These are phyloP conservation scores for Thelaira solivaga DNA, from an alignment of 2,888 invertebrate species.

Conservation along the genomic window DNA sequence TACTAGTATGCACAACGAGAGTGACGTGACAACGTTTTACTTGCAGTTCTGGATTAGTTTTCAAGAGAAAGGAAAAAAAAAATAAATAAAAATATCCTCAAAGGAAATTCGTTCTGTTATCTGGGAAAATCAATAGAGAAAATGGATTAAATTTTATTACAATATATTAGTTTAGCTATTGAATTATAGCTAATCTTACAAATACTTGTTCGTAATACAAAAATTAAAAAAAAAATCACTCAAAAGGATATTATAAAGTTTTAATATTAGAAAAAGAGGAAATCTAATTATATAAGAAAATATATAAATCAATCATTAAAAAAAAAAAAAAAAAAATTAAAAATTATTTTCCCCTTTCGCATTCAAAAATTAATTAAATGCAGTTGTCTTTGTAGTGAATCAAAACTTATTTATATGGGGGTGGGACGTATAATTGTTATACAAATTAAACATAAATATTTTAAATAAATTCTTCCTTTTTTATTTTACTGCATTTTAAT, in stretches of 20 bases:
- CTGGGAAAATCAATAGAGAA: constrained; percentile 22
- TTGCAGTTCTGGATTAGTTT: background rate
- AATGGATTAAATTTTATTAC: constrained; percentile 29
- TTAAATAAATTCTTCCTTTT: too few species aligned
- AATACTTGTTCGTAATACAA: background rate
- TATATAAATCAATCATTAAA: too few species aligned
- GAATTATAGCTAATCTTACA: constrained; percentile 3
- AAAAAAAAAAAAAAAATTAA: too few species aligned
- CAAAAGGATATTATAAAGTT: background rate
- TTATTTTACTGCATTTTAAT: too few species aligned
- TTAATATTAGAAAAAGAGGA: too few species aligned
- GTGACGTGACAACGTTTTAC: constrained; percentile 34
- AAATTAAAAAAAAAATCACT: background rate
- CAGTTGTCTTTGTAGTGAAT: too few species aligned
- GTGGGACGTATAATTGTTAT: background rate
- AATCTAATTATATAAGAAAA: too few species aligned
- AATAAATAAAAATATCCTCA: constrained; percentile 27
- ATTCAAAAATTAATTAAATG: too few species aligned
- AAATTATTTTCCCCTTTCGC: too few species aligned
- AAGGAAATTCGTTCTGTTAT: constrained; percentile 35
- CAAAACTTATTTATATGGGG: too few species aligned
- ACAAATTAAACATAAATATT: too few species aligned
- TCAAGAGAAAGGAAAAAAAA: constrained; percentile 3
- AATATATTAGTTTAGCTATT: constrained; percentile 21
- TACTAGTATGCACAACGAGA: constrained; percentile 27